Conservation (phyloP, 2,113 vertebrate genomes). For the Riparia riparia region DNA sequence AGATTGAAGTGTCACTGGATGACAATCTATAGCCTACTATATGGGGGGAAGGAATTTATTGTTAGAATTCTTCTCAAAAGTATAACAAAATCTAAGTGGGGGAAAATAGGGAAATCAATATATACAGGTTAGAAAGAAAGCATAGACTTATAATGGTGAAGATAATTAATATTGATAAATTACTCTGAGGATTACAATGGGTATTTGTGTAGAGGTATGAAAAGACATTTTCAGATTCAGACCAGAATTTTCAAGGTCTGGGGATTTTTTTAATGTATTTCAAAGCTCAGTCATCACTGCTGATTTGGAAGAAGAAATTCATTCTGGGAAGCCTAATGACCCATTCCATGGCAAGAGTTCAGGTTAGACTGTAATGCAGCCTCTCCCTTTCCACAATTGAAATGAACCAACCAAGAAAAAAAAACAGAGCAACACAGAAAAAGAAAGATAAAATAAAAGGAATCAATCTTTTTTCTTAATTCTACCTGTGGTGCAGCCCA, state of each 20-base stretch:
- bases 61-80: neutral
- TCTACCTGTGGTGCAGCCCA: neutral
- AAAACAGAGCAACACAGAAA: neutral
- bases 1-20: conserved; percentile 6
- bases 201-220: neutral
- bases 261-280: neutral
- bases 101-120: neutral
- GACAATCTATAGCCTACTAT: neutral
- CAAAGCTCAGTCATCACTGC: neutral
- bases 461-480: neutral
- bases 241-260: neutral
- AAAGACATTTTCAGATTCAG: neutral
- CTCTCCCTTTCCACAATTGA: neutral
- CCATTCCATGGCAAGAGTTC: neutral
- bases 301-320: neutral
- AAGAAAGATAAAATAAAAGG: neutral
- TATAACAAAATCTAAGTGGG: neutral
- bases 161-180: neutral
- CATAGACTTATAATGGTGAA: neutral
- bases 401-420: neutral
- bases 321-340: neutral
- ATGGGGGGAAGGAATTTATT: neutral
- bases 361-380: neutral
- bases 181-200: neutral
- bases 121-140: neutral